phyloP scores from a whole-genome alignment of 2,888 invertebrate species.

The Teleiodes luculella region DNA sequence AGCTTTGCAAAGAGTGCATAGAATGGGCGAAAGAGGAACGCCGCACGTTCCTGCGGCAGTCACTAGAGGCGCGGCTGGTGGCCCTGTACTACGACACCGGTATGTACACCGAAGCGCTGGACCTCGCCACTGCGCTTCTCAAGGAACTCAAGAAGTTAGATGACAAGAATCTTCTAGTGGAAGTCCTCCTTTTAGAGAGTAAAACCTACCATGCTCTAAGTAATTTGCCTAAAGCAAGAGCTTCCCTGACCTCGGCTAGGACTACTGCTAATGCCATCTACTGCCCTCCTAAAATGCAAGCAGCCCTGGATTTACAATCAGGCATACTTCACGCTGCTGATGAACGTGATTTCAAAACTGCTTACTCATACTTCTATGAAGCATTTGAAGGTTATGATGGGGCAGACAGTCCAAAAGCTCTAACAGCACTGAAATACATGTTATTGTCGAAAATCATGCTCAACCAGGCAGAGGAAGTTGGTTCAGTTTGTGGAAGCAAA shows the following conservation, averaged over 20 bases:
- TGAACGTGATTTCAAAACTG: constrained; percentile 99
- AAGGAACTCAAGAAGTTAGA: constrained; percentile 98
- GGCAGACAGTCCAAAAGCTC: constrained; percentile 92
- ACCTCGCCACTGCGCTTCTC: constrained; percentile 90
- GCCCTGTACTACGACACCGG: constrained; percentile 96
- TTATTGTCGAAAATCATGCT: constrained; percentile 99
- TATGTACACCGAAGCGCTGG: constrained; percentile 91
- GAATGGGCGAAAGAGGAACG: constrained; percentile 99
- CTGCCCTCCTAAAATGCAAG: constrained; percentile 99
- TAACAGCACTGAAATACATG: constrained; percentile 99
- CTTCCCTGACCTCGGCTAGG: constrained; percentile 97
- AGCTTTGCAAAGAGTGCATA: constrained; percentile 97
- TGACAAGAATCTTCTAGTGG: constrained; percentile 98
- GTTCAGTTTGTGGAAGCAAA: constrained; percentile 96
- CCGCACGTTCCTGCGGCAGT: constrained; percentile 97
- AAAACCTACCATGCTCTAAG: constrained; percentile 99
- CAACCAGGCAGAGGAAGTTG: constrained; percentile 97
- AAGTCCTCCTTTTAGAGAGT: constrained; percentile 98
- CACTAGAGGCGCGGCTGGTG: constrained; percentile 95
- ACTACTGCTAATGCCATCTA: constrained; percentile 99
- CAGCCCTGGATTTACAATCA: constrained; percentile 97
- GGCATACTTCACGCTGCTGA: constrained; percentile 99
- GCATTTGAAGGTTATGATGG: constrained; percentile 99
- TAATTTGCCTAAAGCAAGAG: constrained; percentile 97
- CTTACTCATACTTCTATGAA: constrained; percentile 99